Percentiles rank a stretch among this genome's conserved stretches.
These are phyloP conservation scores for Seladonia tumulorum DNA, from an alignment of 2,888 invertebrate genomes.

Conservation along the genomic window DNA sequence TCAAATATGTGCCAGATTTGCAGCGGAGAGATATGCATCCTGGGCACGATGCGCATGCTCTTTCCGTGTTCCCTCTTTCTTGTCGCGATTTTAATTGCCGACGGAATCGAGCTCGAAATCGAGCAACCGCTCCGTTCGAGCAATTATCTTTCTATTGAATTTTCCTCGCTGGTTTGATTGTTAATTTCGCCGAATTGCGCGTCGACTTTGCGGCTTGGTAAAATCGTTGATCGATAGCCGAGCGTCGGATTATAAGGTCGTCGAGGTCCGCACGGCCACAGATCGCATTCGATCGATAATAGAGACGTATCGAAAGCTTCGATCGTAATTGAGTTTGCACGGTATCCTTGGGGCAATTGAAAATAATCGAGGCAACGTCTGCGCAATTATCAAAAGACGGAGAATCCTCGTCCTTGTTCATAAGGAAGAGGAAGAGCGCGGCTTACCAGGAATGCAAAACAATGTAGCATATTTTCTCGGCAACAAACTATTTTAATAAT, in stretches of 20 bases:
- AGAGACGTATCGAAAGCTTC: conserved; percentile 43
- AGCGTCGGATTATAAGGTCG: conserved; percentile 12
- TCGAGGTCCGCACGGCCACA: conserved; percentile 14
- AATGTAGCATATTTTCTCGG: background rate
- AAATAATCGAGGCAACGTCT: conserved; percentile 56
- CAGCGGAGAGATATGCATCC: conserved; percentile 30
- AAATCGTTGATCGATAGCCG: conserved; percentile 1
- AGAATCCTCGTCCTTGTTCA: conserved; percentile 44
- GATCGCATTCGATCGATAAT: conserved; percentile 36
- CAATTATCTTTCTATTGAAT: background rate
- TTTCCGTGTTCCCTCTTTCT: conserved; percentile 11
- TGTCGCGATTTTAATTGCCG: conserved; percentile 35
- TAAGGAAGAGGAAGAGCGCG: conserved; percentile 34
- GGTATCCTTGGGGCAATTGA: conserved; percentile 45
- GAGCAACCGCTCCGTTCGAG: background rate
- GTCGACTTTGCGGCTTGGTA: background rate
- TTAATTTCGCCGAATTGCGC: background rate
- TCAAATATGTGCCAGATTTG: conserved; percentile 49
- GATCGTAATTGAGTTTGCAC: conserved; percentile 50
- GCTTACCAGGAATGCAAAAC: conserved; percentile 21
- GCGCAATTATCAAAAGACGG: conserved; percentile 49
- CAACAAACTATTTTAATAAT: conserved; percentile 16
- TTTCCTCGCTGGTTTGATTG: background rate
- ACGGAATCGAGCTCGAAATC: background rate
- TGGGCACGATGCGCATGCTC: conserved; percentile 25